A percentile compares a stretch with the other conserved stretches of the same genome.
Conservation (phyloP, 2,113 vertebrate species). For the Peromyscus leucopus region DNA sequence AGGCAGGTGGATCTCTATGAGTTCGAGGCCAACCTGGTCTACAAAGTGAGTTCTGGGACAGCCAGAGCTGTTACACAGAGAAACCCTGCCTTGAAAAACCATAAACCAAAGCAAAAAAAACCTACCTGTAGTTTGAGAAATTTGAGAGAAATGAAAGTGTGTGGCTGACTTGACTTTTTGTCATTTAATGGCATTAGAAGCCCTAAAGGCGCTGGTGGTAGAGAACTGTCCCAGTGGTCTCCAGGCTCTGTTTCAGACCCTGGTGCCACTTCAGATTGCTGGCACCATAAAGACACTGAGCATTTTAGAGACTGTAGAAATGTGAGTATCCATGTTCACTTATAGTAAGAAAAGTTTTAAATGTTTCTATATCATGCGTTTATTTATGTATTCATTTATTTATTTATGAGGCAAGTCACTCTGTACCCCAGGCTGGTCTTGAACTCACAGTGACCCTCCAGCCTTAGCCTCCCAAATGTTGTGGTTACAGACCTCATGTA, state of each 20-base stretch:
- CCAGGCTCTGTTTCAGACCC: not conserved
- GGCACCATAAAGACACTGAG: not conserved
- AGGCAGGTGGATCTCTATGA: not conserved
- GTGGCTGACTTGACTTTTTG: conserved; percentile 39
- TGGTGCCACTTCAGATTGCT: not conserved
- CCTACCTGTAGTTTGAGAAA: not conserved
- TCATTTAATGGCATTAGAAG: conserved; percentile 4
- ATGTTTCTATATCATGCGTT: not conserved
- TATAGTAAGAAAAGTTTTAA: not conserved
- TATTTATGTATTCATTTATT: not conserved
- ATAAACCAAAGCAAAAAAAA: not conserved
- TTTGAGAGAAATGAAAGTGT: conserved; percentile 9
- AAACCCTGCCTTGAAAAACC: not conserved
- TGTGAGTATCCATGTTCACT: not conserved
- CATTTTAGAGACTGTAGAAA: conserved; percentile 42
- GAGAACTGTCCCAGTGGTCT: not conserved
- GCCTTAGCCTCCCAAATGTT: not conserved
- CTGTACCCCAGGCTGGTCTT: not conserved
- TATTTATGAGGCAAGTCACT: not conserved
- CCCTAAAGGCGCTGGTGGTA: not conserved
- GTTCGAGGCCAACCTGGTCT: not conserved
- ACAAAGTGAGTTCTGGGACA: not conserved
- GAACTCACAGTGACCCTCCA: not conserved
- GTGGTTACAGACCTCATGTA: not conserved
- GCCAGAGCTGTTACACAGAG: not conserved